Evolutionary conservation across 2,888 invertebrate genomes (phyloP), one percentile per base, ranked within the genome.

Genomic region (Stegophylla sp.): DNA sequence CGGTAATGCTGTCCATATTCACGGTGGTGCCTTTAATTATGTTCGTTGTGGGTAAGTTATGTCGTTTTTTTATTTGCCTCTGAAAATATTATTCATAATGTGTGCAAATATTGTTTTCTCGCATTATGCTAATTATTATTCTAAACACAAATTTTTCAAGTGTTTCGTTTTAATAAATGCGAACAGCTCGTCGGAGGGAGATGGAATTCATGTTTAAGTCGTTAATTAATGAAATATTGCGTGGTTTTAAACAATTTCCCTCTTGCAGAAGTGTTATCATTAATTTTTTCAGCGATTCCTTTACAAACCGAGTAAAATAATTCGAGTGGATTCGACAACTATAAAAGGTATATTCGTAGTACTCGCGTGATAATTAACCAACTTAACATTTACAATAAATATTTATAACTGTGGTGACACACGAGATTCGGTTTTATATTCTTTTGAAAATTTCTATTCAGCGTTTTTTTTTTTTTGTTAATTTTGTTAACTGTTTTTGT

Each of bases 21-120:
- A 90, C 91, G 1, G 89, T 91, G n/a, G 86, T 93, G 84, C 92
- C 93, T 26, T 88, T 93, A 79, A 88, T 92, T 83, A 93, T 93
- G 93, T 88, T 92, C 83, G 92, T 93, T 79, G 91, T 93, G 89
- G 93, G 93, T 93, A 86, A 91, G 92, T 89, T 34, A 66, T 26
- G 1, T 61, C n/a, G 7, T 34, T 28, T 61, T 61, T 34, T 56
- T 23, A 23, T 20, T 23, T 12, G n/a, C 23, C 10, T 23, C 12
- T 23, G 20, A 10, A 23, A 9, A 23, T 23, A 56, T 56, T 10
- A 34, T 41, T 4, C n/a, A 69, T 12, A 12, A 13, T 34, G 9
- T 34, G 17, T 48, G 20, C 3, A 51, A 7, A 26, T 28, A 4
- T 12, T 34, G 28, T 34, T 69, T 69, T 9, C 45, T 45, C 23